These are phyloP conservation scores for Xiphophorus maculatus DNA, from an alignment of 2,113 vertebrate genomes.

Conservation along the genomic window DNA sequence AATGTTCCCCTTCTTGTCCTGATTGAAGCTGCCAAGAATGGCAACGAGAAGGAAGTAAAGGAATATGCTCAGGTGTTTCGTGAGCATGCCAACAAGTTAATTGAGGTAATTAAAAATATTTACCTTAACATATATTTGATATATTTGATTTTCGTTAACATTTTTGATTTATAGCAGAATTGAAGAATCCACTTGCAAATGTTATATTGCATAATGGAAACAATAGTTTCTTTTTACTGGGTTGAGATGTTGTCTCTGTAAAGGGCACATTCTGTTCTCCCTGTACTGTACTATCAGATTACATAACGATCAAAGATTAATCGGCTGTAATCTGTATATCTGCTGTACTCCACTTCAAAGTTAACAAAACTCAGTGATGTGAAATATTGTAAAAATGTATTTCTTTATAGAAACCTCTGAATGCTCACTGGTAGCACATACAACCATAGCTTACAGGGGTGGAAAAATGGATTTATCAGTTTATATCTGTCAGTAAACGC, in stretches of 20 bases:
- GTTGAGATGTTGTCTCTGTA: background rate
- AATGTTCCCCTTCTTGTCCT: conserved; percentile 97
- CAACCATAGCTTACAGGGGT: background rate
- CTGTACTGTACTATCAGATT: background rate
- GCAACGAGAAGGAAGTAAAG: conserved; percentile 97
- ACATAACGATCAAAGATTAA: background rate
- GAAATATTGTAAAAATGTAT: no score
- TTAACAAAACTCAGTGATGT: no score
- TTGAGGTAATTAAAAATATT: conserved; percentile 85
- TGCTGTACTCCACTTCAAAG: no score
- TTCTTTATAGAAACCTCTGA: no score
- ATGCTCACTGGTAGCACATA: background rate
- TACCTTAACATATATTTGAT: background rate
- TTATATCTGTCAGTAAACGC: background rate
- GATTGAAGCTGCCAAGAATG: conserved; percentile 98
- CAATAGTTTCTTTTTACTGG: background rate
- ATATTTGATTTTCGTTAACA: background rate
- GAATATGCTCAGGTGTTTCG: conserved; percentile 98
- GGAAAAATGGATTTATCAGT: background rate
- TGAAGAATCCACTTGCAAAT: background rate
- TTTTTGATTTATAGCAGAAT: background rate
- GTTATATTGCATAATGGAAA: background rate
- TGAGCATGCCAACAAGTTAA: conserved; percentile 96
- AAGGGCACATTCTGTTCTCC: background rate
- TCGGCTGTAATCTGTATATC: background rate